These are phyloP conservation scores for Penelope pileata DNA, from an alignment of 2,113 vertebrate species.

Conservation along the genomic window DNA sequence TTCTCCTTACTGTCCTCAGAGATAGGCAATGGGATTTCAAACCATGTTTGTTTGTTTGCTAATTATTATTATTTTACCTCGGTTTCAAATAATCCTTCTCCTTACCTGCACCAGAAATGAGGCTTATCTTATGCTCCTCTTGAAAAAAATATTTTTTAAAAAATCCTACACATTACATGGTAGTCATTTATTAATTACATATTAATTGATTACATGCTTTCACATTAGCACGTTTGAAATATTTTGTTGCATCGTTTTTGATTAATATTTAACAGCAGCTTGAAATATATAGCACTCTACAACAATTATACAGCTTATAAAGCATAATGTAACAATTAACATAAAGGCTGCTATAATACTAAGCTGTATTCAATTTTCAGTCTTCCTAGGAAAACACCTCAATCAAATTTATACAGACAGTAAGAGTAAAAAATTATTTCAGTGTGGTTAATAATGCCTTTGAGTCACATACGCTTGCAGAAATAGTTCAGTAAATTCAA, in stretches of 20 bases:
- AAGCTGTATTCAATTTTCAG: not conserved
- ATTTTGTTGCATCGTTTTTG: not conserved
- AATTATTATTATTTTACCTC: not conserved
- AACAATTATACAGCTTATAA: not conserved
- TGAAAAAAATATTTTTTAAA: not conserved
- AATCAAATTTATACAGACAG: not conserved
- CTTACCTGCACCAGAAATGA: not conserved
- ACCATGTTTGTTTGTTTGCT: fast-evolving
- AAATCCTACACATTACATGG: not conserved
- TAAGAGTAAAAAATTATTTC: not conserved
- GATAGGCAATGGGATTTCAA: not conserved
- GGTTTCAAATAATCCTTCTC: not conserved
- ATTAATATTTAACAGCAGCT: not conserved
- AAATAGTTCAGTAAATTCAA: not conserved
- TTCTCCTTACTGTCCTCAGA: not conserved
- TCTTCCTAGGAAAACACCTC: not conserved
- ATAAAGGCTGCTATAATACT: not conserved
- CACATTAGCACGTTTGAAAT: no score
- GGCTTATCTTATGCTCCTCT: not conserved
- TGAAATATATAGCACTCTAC: not conserved
- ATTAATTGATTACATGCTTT: no score
- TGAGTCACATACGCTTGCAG: not conserved
- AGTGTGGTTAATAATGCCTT: not conserved
- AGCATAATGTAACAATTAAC: not conserved
- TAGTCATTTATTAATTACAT: not conserved